phyloP scores from a whole-genome alignment of 1,140 invertebrate genomes.

The Drosophila funebris region DNA sequence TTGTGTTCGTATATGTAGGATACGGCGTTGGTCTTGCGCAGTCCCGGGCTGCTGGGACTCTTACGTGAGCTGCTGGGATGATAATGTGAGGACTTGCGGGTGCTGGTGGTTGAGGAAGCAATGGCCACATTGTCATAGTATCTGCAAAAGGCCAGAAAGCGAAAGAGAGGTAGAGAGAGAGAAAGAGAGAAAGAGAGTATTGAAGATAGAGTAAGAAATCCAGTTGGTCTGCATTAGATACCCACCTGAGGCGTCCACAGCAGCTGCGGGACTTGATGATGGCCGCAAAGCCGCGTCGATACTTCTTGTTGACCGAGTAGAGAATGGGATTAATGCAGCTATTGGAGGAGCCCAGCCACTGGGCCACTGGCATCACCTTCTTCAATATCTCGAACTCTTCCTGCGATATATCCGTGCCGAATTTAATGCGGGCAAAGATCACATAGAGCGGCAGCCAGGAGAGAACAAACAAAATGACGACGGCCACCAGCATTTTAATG shows the following conservation, averaged over 20 bases:
- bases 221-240: not conserved
- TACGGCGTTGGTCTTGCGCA: constrained; percentile 88
- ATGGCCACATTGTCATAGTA: constrained; percentile 92
- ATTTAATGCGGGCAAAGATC: constrained; percentile 94
- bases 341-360: constrained; percentile 98
- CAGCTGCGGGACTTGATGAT: constrained; percentile 93
- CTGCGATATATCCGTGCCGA: constrained; percentile 85
- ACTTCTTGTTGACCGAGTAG: constrained; percentile 99
- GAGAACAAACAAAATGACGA: constrained; percentile 96
- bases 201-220: not conserved
- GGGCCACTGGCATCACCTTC: constrained; percentile 94
- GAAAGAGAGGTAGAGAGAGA: not conserved
- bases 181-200: not conserved
- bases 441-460: constrained; percentile 98
- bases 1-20: constrained; percentile 88
- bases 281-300: constrained; percentile 95
- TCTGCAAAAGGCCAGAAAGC: constrained; percentile 34
- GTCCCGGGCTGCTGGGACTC: constrained; percentile 85
- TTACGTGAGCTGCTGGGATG: constrained; percentile 88
- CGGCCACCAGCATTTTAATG: constrained; percentile 97
- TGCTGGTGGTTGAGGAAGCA: constrained; percentile 92
- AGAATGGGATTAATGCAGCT: constrained; percentile 98
- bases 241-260: constrained; percentile 90
- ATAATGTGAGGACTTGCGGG: constrained; percentile 92
- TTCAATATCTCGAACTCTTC: constrained; percentile 91